Percentiles rank a stretch among this genome's conserved stretches.
These are phyloP conservation scores for Cantharis rufa DNA, from an alignment of 2,888 invertebrate genomes.

Conservation along the genomic window DNA sequence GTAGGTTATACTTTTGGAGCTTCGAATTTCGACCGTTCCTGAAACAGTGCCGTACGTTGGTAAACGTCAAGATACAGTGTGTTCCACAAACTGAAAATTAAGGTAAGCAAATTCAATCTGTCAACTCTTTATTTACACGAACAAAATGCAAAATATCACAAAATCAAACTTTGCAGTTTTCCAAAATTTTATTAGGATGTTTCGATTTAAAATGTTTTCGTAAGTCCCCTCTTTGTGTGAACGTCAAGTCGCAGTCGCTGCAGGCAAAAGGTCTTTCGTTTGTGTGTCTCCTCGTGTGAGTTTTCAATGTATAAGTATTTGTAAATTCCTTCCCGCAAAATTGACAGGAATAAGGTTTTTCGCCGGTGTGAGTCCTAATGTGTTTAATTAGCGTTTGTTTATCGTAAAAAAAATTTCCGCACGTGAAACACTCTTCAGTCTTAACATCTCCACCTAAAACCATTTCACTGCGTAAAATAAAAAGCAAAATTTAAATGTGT, in stretches of 20 bases:
- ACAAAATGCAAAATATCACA: not conserved
- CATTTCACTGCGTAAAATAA: not conserved
- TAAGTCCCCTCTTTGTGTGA: slow-evolving; percentile 23
- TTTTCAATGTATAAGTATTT: slow-evolving; percentile 19
- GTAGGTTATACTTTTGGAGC: not conserved
- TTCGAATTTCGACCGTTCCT: not conserved
- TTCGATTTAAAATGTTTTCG: slow-evolving; percentile 21
- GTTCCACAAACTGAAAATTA: too few relatives aligned
- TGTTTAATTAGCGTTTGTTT: slow-evolving; percentile 16
- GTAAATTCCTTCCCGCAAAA: slow-evolving; percentile 25
- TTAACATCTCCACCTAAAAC: not conserved
- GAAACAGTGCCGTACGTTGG: too few relatives aligned
- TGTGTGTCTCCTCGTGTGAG: slow-evolving; percentile 22
- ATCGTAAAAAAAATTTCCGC: not conserved
- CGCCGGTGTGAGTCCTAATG: slow-evolving; percentile 22
- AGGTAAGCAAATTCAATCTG: not conserved
- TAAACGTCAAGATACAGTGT: too few relatives aligned
- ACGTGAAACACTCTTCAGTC: not conserved
- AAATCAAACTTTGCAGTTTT: not conserved
- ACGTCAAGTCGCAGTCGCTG: slow-evolving; percentile 14
- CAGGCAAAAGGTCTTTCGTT: slow-evolving; percentile 27
- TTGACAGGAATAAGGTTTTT: slow-evolving; percentile 20
- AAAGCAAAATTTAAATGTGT: not conserved
- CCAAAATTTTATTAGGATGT: slow-evolving; percentile 3
- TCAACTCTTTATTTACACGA: not conserved